Percentiles rank a stretch among this genome's conserved stretches.
Conservation (phyloP, 1,140 invertebrate species). For the Bombus superbus region DNA sequence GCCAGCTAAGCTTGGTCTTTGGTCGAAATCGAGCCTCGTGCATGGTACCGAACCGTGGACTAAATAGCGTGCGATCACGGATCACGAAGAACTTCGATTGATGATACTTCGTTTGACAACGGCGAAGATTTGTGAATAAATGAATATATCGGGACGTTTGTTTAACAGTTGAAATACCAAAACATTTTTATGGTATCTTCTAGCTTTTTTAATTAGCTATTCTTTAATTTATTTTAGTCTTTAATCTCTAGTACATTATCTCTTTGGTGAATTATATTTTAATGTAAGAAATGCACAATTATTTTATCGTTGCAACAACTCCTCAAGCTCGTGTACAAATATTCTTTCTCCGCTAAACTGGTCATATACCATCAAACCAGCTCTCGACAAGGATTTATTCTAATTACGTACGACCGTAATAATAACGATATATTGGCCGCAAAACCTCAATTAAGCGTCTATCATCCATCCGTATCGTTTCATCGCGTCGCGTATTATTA, state of each 20-base stretch:
- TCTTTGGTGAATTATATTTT: too few species aligned
- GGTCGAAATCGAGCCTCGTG: constrained; percentile 41
- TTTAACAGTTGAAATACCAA: too few species aligned
- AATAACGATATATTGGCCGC: constrained; percentile 51
- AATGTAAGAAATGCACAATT: too few species aligned
- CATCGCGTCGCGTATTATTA: constrained; percentile 23
- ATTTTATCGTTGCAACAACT: too few species aligned
- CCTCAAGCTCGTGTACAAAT: too few species aligned
- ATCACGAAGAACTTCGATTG: neutral
- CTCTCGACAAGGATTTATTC: constrained; percentile 38
- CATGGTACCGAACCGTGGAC: constrained; percentile 39
- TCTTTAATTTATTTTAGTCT: too few species aligned
- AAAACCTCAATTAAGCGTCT: constrained; percentile 47
- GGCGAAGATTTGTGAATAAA: neutral
- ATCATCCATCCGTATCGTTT: neutral
- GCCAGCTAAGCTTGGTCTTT: constrained; percentile 33
- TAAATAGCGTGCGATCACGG: constrained; percentile 24
- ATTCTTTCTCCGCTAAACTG: too few species aligned
- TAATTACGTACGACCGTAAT: constrained; percentile 54
- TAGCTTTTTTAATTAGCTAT: too few species aligned
- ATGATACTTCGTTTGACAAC: neutral
- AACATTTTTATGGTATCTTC: too few species aligned
- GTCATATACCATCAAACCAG: too few species aligned
- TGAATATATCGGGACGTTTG: neutral
- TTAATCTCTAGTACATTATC: too few species aligned